phyloP scores from a whole-genome alignment of 2,888 invertebrate genomes.

The Meganola albula region DNA sequence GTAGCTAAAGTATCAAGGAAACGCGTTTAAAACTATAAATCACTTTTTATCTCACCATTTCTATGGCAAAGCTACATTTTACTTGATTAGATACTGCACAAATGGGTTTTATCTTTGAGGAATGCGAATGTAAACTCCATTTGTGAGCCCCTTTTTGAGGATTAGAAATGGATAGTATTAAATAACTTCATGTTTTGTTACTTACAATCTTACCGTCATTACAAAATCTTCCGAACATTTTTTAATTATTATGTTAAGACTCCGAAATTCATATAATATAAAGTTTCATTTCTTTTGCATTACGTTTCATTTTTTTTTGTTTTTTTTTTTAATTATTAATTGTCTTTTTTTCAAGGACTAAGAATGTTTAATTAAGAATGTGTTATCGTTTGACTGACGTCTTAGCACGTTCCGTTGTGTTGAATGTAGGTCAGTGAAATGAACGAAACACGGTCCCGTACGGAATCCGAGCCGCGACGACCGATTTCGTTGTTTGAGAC shows the following conservation, averaged over 20 bases:
- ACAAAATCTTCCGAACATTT: too few relatives aligned
- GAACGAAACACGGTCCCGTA: constrained; percentile 71
- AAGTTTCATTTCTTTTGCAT: too few relatives aligned
- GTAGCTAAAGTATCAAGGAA: constrained; percentile 22
- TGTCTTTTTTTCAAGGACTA: constrained; percentile 29
- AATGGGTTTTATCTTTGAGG: neutral
- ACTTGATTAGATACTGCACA: constrained; percentile 7
- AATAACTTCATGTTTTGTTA: too few relatives aligned
- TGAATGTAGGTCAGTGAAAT: constrained; percentile 74
- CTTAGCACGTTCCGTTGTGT: constrained; percentile 36
- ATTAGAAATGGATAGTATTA: too few relatives aligned
- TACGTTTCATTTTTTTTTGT: too few relatives aligned
- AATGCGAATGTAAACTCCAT: too few relatives aligned
- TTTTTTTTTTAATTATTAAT: too few relatives aligned
- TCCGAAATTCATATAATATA: too few relatives aligned
- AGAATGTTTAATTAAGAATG: constrained; percentile 25
- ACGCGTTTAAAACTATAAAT: constrained; percentile 26
- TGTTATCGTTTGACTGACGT: constrained; percentile 30
- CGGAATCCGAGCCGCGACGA: constrained; percentile 63
- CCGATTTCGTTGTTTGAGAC: constrained; percentile 61
- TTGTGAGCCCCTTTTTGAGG: too few relatives aligned
- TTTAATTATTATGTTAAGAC: too few relatives aligned
- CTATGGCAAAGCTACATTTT: constrained; percentile 12
- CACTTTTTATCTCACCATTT: constrained; percentile 19
- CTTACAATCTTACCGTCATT: too few relatives aligned